Evolutionary conservation across 2,888 invertebrate species (phyloP), one percentile per base, ranked within the genome.

Genomic region (Iphiclides podalirius): DNA sequence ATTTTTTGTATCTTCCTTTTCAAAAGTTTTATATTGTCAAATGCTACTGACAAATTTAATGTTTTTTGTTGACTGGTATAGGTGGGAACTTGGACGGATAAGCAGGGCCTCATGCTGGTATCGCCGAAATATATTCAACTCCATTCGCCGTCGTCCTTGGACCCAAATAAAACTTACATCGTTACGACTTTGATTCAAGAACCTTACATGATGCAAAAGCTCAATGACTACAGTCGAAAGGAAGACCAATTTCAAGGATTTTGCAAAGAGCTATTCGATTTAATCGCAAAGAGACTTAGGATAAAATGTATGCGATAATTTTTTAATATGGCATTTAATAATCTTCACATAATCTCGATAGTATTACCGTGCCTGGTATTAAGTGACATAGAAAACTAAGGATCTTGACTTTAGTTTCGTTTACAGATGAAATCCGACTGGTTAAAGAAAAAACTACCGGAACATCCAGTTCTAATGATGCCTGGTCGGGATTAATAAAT

Each of bases 21-120:
- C n/a, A n/a, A n/a, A n/a, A n/a, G n/a, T n/a, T n/a, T n/a, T n/a
- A n/a, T n/a, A n/a, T n/a, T n/a, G n/a, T n/a, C n/a, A n/a, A n/a
- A n/a, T n/a, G n/a, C n/a, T n/a, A n/a, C n/a, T n/a, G n/a, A n/a
- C n/a, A n/a, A n/a, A n/a, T n/a, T n/a, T n/a, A n/a, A n/a, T n/a
- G n/a, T n/a, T n/a, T n/a, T n/a, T n/a, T n/a, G n/a, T n/a, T n/a
- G n/a, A n/a, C 34, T 42, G 34, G 7, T 6, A 4, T 14, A 93
- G 93, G 94, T 96, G 4, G 96, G 95, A 13, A 94, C 95, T 68
- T 97, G 96, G 96, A 94, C 93, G 12, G 96, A 96, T 64, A 92
- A 92, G 57, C 90, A 91, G 13, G 96, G 96, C 2, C 92, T 96
- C 60, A 92, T 91, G 53, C 90, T 94, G 0, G 90, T 93, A 16